Percentiles rank a stretch among this genome's conserved stretches.
phyloP scores from a whole-genome alignment of 2,888 invertebrate species.

The Bedellia somnulentella region DNA sequence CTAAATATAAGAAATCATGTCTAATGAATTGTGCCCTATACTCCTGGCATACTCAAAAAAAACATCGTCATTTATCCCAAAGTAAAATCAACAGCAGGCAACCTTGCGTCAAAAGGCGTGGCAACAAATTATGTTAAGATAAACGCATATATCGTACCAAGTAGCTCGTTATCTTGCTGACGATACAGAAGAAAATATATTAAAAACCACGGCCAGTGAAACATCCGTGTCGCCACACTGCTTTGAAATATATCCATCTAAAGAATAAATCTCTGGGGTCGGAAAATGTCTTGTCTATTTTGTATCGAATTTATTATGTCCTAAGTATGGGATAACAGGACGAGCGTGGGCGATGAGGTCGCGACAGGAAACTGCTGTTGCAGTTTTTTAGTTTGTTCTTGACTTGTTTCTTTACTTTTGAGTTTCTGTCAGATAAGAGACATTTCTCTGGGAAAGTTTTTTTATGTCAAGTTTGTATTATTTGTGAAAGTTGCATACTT shows the following conservation, averaged over 20 bases:
- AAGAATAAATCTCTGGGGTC: conserved; percentile 29
- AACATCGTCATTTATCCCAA: too few species aligned
- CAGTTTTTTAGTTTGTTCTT: conserved; percentile 29
- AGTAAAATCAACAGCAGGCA: too few species aligned
- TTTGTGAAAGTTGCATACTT: too few species aligned
- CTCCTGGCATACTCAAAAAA: too few species aligned
- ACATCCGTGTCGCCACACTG: conserved; percentile 18
- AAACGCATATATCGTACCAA: conserved; percentile 17
- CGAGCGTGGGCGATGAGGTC: conserved; percentile 12
- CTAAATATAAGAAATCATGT: too few species aligned
- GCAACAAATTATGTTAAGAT: conserved; percentile 27
- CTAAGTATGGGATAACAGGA: conserved; percentile 24
- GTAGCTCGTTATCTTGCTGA: conserved; percentile 23
- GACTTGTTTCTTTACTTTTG: too few species aligned
- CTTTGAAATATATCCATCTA: conserved; percentile 38
- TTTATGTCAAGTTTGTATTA: too few species aligned
- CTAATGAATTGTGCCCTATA: too few species aligned
- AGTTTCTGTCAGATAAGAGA: too few species aligned
- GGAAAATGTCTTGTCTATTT: conserved; percentile 10
- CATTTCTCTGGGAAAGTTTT: too few species aligned
- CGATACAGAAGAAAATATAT: conserved; percentile 3
- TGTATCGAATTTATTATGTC: conserved; percentile 14
- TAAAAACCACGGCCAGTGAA: conserved; percentile 6
- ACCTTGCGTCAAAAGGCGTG: too few species aligned
- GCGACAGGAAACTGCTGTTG: conserved; percentile 30